Base-by-base conservation (phyloP, 2,888 invertebrate genomes). In the Noctuana brunneofusca region DNA sequence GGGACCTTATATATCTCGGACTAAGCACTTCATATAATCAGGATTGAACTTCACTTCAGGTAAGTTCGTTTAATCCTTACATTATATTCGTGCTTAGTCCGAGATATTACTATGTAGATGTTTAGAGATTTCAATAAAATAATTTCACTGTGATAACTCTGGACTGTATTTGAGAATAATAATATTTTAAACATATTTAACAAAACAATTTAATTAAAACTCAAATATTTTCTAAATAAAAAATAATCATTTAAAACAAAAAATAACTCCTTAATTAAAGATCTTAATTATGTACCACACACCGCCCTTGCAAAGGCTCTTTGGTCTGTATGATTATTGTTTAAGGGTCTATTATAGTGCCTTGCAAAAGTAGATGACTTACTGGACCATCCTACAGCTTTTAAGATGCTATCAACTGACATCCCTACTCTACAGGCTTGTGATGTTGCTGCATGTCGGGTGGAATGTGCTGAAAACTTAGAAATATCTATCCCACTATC, bases 41-140 rank as follows among this genome's bases (percentile, higher is more conserved):
- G 35, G 35, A 35, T 35, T 35, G 35, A 35, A 35, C 64, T 35
- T 35, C 35, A 35, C 35, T 35, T 35, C 35, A 35, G 35, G 35
- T 35, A 35, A 35, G 35, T n/a, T 35, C 35, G 35, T 35, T 35
- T 35, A 35, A 35, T 35, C 35, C 35, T 35, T 35, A 35, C 35
- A 35, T 43, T 43, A 43, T 18, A 43, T 18, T 16, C 43, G 18
- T 43, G 18, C 43, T 35, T 35, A 35, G 35, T n/a, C 35, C 35
- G 35, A 16, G 41, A 30, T 27, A 27, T 27, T 27, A 27, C 27
- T 27, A 27, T 27, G 27, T 27, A 27, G 27, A 27, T 27, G 27
- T 27, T 27, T 27, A 27, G 27, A 27, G 27, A 27, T 8, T 27
- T 27, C 3, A 27, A 27, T 27, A 8, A 27, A 27, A 27, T 27